These are phyloP conservation scores for Trichechus manatus DNA, from an alignment of 2,113 vertebrate genomes.

Conservation along the genomic window DNA sequence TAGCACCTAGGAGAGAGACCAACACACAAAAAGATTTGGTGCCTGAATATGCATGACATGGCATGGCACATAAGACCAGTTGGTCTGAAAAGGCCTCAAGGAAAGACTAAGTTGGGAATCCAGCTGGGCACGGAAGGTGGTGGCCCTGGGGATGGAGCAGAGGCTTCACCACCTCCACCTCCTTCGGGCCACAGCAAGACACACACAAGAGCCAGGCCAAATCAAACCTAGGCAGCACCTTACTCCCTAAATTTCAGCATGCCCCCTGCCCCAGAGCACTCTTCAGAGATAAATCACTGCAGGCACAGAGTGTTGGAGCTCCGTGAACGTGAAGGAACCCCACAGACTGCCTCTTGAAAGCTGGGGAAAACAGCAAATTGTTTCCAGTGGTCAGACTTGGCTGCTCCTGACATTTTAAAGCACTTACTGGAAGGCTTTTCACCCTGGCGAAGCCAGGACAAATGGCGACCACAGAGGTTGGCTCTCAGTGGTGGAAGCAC, in stretches of 20 bases:
- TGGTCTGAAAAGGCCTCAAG: neutral
- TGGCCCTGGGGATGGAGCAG: neutral
- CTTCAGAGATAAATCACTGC: neutral
- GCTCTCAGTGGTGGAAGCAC: neutral
- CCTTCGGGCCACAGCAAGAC: neutral
- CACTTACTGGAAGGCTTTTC: neutral
- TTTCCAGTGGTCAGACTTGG: neutral
- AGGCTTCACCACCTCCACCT: neutral
- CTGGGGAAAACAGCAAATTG: neutral
- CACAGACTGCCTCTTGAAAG: neutral
- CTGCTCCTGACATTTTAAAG: neutral
- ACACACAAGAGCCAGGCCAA: neutral
- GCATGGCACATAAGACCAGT: neutral
- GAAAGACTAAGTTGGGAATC: neutral
- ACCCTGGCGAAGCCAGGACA: neutral
- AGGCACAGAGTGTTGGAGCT: neutral
- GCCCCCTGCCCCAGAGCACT: neutral
- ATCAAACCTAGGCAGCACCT: neutral
- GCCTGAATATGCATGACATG: rapidly evolving
- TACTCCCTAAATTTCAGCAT: neutral
- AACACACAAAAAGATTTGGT: neutral
- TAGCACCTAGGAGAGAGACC: neutral
- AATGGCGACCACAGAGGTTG: neutral
- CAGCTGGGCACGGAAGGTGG: neutral
- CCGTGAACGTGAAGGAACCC: neutral